Percentiles rank a stretch among this genome's conserved stretches.
These are phyloP conservation scores for Lutjanus campechanus DNA, from an alignment of 2,797 vertebrate genomes.

Conservation along the genomic window DNA sequence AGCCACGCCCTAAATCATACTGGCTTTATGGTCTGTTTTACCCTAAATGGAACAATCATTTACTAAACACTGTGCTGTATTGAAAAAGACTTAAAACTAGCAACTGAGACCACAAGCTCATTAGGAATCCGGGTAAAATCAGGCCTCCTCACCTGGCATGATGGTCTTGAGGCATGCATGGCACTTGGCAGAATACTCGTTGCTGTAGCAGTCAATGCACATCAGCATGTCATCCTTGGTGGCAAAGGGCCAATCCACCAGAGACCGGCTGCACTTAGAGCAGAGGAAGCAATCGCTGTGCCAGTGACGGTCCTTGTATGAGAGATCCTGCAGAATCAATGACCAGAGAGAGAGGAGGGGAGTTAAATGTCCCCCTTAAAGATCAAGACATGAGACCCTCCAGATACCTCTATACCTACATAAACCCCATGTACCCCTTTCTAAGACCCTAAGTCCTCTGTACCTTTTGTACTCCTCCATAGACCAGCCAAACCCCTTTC, in stretches of 20 bases:
- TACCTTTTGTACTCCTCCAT: too few species aligned
- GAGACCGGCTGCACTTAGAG: conserved; percentile 87
- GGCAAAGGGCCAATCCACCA: conserved; percentile 93
- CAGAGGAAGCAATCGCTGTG: conserved; percentile 95
- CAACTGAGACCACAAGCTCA: too few species aligned
- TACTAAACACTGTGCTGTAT: too few species aligned
- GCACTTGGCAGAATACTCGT: conserved; percentile 94
- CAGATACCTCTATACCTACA: too few species aligned
- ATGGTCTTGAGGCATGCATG: conserved; percentile 93
- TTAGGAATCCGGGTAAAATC: too few species aligned
- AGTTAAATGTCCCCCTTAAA: too few species aligned
- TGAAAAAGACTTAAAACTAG: too few species aligned
- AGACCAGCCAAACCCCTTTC: background rate
- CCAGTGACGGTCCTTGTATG: conserved; percentile 95
- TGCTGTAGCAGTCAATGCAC: conserved; percentile 94
- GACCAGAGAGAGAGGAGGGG: background rate
- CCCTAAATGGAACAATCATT: too few species aligned
- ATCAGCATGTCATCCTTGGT: conserved; percentile 91
- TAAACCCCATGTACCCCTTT: background rate
- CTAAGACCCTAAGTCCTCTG: too few species aligned
- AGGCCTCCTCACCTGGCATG: conserved; percentile 90
- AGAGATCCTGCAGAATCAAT: conserved; percentile 88
- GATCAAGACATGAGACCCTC: too few species aligned
- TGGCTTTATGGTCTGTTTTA: too few species aligned
- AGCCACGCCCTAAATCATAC: too few species aligned